Percentiles rank a stretch among this genome's conserved stretches.
These are phyloP conservation scores for Lasiommata megera DNA, from an alignment of 2,888 invertebrate species.

Conservation along the genomic window DNA sequence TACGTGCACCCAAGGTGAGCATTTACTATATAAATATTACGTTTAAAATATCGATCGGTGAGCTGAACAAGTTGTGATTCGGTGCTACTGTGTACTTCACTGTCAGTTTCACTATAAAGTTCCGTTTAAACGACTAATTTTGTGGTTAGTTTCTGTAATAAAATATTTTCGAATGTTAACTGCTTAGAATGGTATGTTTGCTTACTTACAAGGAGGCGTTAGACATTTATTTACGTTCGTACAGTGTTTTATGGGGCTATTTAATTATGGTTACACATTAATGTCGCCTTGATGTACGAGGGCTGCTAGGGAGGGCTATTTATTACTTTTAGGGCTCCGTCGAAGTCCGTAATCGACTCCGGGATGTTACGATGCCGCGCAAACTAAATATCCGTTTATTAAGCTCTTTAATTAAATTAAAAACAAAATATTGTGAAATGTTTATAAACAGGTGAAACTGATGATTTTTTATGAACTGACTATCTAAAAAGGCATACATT, in stretches of 20 bases:
- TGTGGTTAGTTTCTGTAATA: too few species aligned
- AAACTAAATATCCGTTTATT: conserved; percentile 17
- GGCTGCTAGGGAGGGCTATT: conserved; percentile 25
- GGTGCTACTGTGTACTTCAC: neutral
- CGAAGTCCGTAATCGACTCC: conserved; percentile 12
- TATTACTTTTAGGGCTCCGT: conserved; percentile 26
- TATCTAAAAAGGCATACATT: too few species aligned
- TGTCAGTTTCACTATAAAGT: neutral
- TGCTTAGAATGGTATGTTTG: neutral
- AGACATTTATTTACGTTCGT: conserved; percentile 35
- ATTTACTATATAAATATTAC: conserved; percentile 64
- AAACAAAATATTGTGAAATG: conserved; percentile 12
- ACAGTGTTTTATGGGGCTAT: conserved; percentile 47
- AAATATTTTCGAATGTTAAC: too few species aligned
- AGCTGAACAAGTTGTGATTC: neutral
- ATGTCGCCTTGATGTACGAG: conserved; percentile 34
- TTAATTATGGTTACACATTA: conserved; percentile 44
- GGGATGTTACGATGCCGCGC: conserved; percentile 13
- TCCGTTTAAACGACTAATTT: too few species aligned
- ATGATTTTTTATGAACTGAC: too few species aligned
- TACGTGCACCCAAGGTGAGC: conserved; percentile 79
- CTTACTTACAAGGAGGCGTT: conserved; percentile 1
- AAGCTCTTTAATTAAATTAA: conserved; percentile 23
- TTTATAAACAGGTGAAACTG: too few species aligned
- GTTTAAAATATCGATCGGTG: conserved; percentile 62